Evolutionary conservation across 2,113 vertebrate species (phyloP), one percentile per base, ranked within the genome.

Genomic region (Varanus salvator): DNA sequence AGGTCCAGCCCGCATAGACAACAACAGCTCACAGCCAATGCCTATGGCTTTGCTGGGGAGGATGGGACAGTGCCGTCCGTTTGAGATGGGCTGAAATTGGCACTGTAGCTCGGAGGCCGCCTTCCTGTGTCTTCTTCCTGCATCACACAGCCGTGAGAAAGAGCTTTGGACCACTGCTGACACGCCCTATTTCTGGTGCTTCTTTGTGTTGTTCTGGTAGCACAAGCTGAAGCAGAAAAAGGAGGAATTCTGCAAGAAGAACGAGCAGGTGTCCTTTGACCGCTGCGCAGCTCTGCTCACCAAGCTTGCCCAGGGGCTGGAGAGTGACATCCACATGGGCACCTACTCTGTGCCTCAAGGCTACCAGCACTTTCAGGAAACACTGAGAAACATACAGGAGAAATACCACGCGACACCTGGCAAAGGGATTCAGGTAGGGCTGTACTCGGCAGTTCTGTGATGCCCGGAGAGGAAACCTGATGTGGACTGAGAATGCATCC

Each of bases 371-470:
- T 88, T 92, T 31, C 4, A 85, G 23, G 60, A 90, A 78, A 87
- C 90, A 29, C 23, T 1, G 11, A 0, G 90, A 6, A 52, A 89
- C 14, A 48, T 95, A 25, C 93, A 94, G 38, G 29, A 86, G 74
- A 52, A 64, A 29, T 96, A 95, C 52, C 38, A 19, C 19, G 81
- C 38, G 34, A 8, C 52, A 1, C 95, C 95, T 4, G 27, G 54
- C 8, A 96, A 95, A 83, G 96, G 94, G 5, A 44, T 91, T 25
- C 94, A 93, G 95, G 95, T 96, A 83, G 69, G 52, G 14, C 12
- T 3, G 60, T 19, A 64, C 17, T 15, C 15, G 54, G n/a, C 50
- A 54, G 4, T 29, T 77, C 34, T 25, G 75, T 44, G 38, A 76
- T 19, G 38, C 38, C 19, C 23, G 11, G 25, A 48, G 38, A 48